phyloP scores from a whole-genome alignment of 2,113 vertebrate species.

The Fulica atra region DNA sequence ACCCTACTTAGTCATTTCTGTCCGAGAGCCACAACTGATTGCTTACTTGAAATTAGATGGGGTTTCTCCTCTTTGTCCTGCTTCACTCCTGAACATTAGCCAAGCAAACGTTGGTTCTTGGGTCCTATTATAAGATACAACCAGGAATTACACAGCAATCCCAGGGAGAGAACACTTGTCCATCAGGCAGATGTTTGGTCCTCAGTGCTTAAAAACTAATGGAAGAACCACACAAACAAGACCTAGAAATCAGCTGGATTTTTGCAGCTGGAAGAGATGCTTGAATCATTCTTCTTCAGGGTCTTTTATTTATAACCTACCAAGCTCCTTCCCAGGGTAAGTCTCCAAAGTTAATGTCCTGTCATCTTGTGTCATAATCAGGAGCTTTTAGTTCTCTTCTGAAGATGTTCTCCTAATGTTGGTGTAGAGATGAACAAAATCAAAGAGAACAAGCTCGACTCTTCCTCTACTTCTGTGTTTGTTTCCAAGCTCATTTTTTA shows the following conservation, averaged over 20 bases:
- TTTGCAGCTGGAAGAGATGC: not conserved
- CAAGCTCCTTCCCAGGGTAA: not conserved
- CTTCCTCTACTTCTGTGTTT: not conserved
- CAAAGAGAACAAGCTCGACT: not conserved
- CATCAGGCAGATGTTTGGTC: not conserved
- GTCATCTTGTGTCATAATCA: not conserved
- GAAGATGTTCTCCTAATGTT: not conserved
- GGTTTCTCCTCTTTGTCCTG: not conserved
- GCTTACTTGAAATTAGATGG: not conserved
- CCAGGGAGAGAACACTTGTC: not conserved
- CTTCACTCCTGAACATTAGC: not conserved
- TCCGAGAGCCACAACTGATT: not conserved
- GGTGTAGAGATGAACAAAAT: not conserved
- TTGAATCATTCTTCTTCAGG: not conserved
- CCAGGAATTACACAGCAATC: not conserved
- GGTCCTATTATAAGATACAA: accelerated
- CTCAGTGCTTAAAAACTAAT: not conserved
- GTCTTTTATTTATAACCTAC: not conserved
- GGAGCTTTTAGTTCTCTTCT: not conserved
- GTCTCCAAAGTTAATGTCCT: not conserved
- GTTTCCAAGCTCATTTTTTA: not conserved
- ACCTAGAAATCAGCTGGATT: not conserved
- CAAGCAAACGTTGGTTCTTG: not conserved
- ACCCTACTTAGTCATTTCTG: not conserved
- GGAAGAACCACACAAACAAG: not conserved